Base-by-base conservation (phyloP, 2,797 vertebrate species). In the Mallotus villosus region DNA sequence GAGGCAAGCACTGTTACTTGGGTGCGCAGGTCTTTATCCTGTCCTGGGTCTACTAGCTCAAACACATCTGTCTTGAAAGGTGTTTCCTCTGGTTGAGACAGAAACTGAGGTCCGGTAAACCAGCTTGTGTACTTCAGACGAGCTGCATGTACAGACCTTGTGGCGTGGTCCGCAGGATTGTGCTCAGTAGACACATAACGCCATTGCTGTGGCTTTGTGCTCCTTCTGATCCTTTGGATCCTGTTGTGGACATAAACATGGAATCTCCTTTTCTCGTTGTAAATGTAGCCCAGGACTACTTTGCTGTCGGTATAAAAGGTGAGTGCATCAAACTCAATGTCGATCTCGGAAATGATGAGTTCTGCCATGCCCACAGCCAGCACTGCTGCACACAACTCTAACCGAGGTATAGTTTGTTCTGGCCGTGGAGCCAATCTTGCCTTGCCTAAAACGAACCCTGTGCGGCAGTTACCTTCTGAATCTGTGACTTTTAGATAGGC, bases 231-330 rank as follows among this genome's bases (percentile, higher is more conserved):
- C 12, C 51, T 9, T 17, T 74, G 68, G 2, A 68, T 61, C 7
- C 71, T 67, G 65, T 71, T 78, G 37, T 71, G 41, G 7, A 68
- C n/a, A 3, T 59, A 74, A 9, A 72, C 53, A 16, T 72, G 68
- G 25, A 78, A 78, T 4, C 67, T 41, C 9, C n/a, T 11, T 16
- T 61, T 17, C 9, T 61, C 25, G 8, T 74, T 78, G 17, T 74
- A 22, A 6, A 78, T 71, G 62, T 75, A 79, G 1, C 66, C 55
- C 0, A 70, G 55, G 17, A 75, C 55, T 4, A 79, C 62, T 37
- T 75, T 79, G 14, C 66, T 79, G 67, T 69, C 73, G 0, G 55
- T 57, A 55, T 75, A 75, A 14, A 60, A 75, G 2, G 2, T 64
- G 7, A 70, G 24, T 0, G 16, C 22, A 16, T 60, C 32, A 29